These are phyloP conservation scores for Cardiocondyla obscurior DNA, from an alignment of 1,140 invertebrate species.

Conservation along the genomic window DNA sequence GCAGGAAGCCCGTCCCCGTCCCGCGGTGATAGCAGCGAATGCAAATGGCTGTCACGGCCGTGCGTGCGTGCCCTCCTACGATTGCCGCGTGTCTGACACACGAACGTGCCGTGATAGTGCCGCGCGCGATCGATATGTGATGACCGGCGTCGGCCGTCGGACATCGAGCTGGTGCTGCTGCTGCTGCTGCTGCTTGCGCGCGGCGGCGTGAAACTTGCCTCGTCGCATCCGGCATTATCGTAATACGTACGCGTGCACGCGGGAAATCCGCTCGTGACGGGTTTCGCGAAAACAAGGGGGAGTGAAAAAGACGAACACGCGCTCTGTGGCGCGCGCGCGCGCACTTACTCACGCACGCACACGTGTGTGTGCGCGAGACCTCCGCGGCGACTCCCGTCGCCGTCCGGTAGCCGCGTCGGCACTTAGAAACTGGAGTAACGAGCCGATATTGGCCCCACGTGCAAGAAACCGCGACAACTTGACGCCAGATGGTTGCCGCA, in stretches of 20 bases:
- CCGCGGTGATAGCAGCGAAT: constrained; percentile 41
- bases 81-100: constrained; percentile 59
- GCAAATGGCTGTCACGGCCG: constrained; percentile 74
- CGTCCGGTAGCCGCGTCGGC: constrained; percentile 67
- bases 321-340: not conserved
- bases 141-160: constrained; percentile 33
- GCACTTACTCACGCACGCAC: not conserved
- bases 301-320: not conserved
- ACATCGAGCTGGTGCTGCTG: too few species aligned
- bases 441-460: too few species aligned
- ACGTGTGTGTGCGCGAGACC: not conserved
- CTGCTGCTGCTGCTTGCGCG: constrained; percentile 7
- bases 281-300: not conserved
- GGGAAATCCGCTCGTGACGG: constrained; percentile 7
- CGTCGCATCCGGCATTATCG: not conserved
- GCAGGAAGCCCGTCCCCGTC: not conserved
- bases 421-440: too few species aligned
- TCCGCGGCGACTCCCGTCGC: constrained; percentile 52
- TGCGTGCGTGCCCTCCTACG: constrained; percentile 42
- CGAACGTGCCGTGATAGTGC: constrained; percentile 55
- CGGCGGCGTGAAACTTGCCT: not conserved
- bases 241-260: not conserved
- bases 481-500: constrained; percentile 4
- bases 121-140: constrained; percentile 24
- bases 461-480: not conserved